These are phyloP conservation scores for Dipodomys spectabilis DNA, from an alignment of 2,113 vertebrate species.

Conservation along the genomic window DNA sequence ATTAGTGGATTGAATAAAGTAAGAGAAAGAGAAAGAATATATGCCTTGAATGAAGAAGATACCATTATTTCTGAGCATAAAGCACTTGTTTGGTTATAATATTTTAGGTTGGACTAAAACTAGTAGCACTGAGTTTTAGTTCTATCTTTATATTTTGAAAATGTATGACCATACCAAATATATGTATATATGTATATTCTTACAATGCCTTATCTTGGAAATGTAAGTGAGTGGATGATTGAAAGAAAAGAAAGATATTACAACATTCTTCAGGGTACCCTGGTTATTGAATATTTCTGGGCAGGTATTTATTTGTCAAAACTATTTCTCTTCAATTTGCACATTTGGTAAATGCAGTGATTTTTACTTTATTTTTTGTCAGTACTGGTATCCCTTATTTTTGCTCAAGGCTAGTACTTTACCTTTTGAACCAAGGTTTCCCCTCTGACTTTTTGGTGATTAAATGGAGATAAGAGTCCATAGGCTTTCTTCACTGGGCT, in stretches of 20 bases:
- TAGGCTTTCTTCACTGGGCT: no score
- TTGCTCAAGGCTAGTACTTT: no score
- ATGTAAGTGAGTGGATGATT: neutral
- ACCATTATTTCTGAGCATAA: neutral
- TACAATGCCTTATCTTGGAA: neutral
- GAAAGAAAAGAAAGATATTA: neutral
- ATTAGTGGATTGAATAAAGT: neutral
- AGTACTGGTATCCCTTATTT: no score
- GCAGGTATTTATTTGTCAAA: constrained; percentile 15
- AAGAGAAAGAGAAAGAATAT: neutral
- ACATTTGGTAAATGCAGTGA: constrained; percentile 26
- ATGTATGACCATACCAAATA: neutral
- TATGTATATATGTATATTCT: neutral
- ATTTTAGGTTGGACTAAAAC: constrained; percentile 17
- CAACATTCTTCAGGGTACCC: neutral
- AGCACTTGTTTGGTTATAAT: neutral
- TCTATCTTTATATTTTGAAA: constrained; percentile 21
- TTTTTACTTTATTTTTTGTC: neutral
- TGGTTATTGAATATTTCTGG: neutral
- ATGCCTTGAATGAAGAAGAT: constrained; percentile 1
- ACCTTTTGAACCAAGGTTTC: no score
- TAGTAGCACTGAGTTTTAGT: constrained; percentile 19
- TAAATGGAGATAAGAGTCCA: no score
- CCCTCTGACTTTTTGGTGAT: no score
- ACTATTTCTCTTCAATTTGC: constrained; percentile 17